Evolutionary conservation across 2,113 vertebrate species (phyloP).

Genomic region (Zosterops japonicus): DNA sequence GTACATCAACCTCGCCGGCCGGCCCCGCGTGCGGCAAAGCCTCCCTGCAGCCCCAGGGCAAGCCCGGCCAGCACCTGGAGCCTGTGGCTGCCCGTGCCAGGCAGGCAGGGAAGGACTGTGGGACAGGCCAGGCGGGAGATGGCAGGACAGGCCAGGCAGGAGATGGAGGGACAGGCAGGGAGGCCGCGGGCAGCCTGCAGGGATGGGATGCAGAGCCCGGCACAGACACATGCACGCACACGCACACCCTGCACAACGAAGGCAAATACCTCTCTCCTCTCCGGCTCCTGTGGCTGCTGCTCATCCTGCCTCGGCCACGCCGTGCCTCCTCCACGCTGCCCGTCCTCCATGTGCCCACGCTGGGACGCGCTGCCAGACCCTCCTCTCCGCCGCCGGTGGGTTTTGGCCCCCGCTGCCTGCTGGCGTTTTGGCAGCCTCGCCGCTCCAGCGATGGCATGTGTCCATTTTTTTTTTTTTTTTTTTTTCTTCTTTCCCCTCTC

Average conservation of each 20-base stretch:
- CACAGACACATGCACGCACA: not conserved
- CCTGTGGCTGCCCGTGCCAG: not conserved
- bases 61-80: not conserved
- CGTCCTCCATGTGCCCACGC: constrained; percentile 36
- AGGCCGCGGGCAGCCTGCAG: not conserved
- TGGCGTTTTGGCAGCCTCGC: constrained; percentile 61
- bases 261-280: constrained; percentile 7
- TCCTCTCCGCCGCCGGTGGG: constrained; percentile 3
- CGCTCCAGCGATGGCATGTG: constrained; percentile 68
- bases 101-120: rapidly evolving
- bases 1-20: not conserved
- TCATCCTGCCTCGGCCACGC: not conserved
- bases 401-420: constrained; percentile 69
- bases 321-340: constrained; percentile 23
- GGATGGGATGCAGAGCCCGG: not conserved
- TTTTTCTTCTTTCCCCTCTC: not conserved
- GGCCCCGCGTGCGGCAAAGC: not conserved
- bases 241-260: not conserved
- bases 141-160: not conserved
- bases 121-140: not conserved
- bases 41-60: rapidly evolving
- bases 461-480: constrained; percentile 64
- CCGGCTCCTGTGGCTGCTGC: not conserved
- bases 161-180: not conserved
- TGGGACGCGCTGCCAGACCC: constrained; percentile 26